Evolutionary conservation across 2,888 invertebrate species (phyloP).

Genomic region (Clistopyga incitator): DNA sequence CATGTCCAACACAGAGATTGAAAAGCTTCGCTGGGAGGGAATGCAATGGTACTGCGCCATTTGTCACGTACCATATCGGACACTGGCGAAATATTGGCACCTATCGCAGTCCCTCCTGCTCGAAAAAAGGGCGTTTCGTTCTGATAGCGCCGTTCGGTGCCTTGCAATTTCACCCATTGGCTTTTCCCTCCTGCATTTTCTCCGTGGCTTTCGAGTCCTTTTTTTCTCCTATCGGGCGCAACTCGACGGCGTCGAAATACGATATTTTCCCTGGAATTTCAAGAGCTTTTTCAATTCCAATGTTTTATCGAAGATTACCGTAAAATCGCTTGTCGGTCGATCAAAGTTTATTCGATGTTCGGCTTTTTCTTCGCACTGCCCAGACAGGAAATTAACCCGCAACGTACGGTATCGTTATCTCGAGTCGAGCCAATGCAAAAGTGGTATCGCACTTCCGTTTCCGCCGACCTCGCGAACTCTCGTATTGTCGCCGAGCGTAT

Average conservation of each 20-base stretch:
- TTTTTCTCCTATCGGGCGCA: background rate
- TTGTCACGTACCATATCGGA: background rate
- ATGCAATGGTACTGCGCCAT: background rate
- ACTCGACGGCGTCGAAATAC: background rate
- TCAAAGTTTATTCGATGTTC: background rate
- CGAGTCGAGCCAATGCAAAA: constrained; percentile 5
- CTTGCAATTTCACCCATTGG: background rate
- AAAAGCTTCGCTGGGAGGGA: background rate
- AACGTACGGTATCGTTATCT: background rate
- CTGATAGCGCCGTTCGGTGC: background rate
- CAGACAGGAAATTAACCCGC: background rate
- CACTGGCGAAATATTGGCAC: background rate
- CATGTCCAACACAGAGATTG: background rate
- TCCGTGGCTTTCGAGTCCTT: background rate
- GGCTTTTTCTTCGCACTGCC: background rate
- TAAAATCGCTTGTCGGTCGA: background rate
- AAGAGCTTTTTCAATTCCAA: background rate
- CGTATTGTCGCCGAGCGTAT: constrained; percentile 43
- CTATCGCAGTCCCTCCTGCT: background rate
- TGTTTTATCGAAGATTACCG: background rate
- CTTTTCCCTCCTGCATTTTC: background rate
- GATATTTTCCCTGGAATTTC: background rate
- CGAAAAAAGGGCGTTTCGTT: background rate
- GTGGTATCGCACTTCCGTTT: background rate
- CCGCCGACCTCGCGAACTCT: constrained; percentile 1